These are phyloP conservation scores for Meles meles DNA, from an alignment of 2,113 vertebrate genomes.

Conservation along the genomic window DNA sequence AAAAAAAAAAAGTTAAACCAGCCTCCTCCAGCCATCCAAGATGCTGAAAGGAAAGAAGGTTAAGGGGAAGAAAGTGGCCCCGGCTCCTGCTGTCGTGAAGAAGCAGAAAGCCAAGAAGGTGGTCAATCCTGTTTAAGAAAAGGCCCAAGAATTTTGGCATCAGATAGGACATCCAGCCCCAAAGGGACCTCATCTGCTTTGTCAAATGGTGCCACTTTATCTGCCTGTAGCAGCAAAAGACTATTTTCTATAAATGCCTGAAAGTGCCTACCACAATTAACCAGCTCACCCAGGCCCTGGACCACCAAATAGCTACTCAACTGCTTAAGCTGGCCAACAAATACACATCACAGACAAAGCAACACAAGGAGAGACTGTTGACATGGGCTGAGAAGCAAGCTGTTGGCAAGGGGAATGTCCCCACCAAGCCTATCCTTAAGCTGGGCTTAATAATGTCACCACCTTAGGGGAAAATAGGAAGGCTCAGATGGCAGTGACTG, in stretches of 20 bases:
- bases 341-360: background rate
- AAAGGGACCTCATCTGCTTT: background rate
- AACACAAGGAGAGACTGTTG: background rate
- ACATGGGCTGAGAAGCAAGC: background rate
- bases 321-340: background rate
- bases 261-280: background rate
- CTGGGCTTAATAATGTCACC: background rate
- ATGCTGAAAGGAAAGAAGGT: background rate
- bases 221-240: background rate
- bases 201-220: background rate
- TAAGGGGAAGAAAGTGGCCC: background rate
- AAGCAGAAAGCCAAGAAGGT: background rate
- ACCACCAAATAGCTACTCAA: background rate
- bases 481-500: background rate
- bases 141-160: background rate
- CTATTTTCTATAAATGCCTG: background rate
- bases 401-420: background rate
- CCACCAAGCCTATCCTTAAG: background rate
- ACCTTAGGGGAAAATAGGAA: background rate
- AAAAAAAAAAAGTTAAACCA: background rate
- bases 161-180: background rate
- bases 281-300: background rate
- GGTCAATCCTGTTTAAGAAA: background rate
- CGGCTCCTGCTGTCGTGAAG: background rate
- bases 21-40: background rate